Evolutionary conservation across 2,113 vertebrate genomes (phyloP).

Genomic region (Zosterops japonicus): DNA sequence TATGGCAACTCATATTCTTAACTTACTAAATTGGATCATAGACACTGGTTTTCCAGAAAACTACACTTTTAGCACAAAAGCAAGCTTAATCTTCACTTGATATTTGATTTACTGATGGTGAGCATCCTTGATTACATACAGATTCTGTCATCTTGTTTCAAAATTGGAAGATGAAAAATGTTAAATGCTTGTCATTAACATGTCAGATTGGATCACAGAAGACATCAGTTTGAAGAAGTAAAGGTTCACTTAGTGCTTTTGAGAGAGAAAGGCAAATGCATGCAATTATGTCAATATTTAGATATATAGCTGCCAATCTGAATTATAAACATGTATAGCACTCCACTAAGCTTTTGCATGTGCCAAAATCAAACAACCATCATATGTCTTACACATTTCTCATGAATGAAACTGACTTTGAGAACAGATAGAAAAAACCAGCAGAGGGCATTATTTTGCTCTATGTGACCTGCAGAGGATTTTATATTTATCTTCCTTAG

Average conservation of each 20-base stretch:
- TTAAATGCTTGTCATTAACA: constrained; percentile 44
- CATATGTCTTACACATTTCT: neutral
- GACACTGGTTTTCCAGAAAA: neutral
- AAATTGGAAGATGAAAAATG: neutral
- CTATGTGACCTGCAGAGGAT: neutral
- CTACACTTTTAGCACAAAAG: neutral
- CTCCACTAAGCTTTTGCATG: neutral
- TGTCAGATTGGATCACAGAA: constrained; percentile 42
- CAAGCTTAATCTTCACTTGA: neutral
- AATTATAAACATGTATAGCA: constrained; percentile 23
- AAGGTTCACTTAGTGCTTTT: constrained; percentile 23
- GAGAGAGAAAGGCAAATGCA: neutral
- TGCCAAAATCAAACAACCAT: neutral
- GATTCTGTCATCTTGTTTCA: constrained; percentile 3
- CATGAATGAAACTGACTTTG: neutral
- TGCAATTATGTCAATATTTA: constrained; percentile 45
- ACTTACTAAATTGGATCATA: neutral
- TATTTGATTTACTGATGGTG: neutral
- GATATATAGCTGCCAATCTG: constrained; percentile 33
- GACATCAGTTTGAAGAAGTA: neutral
- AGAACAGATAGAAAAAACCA: neutral
- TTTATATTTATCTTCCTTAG: neutral
- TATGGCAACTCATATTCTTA: neutral
- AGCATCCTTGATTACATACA: neutral
- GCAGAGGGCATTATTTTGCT: constrained; percentile 31